Percentiles rank a stretch among this genome's conserved stretches.
Evolutionary conservation across 37 sponge, comb jelly and placozoan species (phyloP).

Genomic region (Amphimedon queenslandica): DNA sequence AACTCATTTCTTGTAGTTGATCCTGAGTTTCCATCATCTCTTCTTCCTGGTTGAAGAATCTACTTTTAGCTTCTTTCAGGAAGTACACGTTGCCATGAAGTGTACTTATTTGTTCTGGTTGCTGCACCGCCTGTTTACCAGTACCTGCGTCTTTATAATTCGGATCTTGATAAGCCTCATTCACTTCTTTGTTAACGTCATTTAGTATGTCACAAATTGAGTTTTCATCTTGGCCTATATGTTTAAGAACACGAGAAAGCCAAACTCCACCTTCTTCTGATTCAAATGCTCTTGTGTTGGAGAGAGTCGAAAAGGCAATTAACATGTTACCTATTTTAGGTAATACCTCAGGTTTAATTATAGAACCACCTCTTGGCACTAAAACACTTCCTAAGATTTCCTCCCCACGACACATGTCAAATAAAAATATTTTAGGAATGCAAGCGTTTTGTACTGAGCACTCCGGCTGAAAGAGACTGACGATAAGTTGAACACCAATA

Average conservation of each 20-base stretch:
- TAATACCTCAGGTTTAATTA: not conserved
- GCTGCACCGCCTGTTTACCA: not conserved
- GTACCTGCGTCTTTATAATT: not conserved
- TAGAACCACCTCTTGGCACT: not conserved
- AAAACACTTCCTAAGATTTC: not conserved
- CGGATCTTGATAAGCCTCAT: not conserved
- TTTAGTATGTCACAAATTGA: conserved; percentile 21
- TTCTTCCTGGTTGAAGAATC: conserved; percentile 1
- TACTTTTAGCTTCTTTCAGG: not conserved
- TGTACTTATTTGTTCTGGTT: conserved; percentile 16
- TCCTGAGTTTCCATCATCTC: too few relatives aligned
- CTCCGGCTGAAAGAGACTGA: not conserved
- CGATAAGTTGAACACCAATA: not conserved
- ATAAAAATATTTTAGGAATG: conserved; percentile 6
- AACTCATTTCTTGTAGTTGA: too few relatives aligned
- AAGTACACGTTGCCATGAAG: conserved; percentile 14
- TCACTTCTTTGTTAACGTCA: conserved; percentile 10
- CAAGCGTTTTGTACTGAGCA: not conserved
- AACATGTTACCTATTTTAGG: not conserved
- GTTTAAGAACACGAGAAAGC: conserved; percentile 1
- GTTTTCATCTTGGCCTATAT: not conserved
- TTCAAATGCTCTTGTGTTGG: not conserved
- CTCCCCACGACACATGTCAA: conserved; percentile 6
- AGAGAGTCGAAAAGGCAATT: not conserved
- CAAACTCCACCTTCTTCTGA: conserved; percentile 1